Base-by-base conservation (phyloP, 2,797 vertebrate genomes). In the Takifugu ocellatus region DNA sequence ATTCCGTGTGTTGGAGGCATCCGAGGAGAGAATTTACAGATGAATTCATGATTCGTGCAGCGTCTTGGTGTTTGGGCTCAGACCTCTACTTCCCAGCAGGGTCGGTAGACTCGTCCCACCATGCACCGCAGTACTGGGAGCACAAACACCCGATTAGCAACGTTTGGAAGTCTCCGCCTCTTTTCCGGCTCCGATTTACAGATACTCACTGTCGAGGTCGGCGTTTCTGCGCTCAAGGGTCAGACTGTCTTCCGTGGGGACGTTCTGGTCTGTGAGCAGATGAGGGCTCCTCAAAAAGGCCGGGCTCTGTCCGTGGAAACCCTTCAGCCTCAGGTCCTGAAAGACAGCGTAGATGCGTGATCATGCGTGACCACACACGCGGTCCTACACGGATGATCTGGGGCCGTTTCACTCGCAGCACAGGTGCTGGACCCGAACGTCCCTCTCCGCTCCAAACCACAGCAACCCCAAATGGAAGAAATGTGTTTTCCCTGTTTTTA, bases 101-200 rank as follows among this genome's bases (percentile, higher is more conserved):
- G 96, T 74, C 96, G 89, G 71, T 98, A 98, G 53, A 97, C 95
- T 93, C 95, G 88, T 85, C 96, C 96, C 67, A 97, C 90, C 95
- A 98, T 99, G 68, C 96, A 98, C 42, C 95, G 92, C 72, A 98
- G 91, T 75, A 95, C 96, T 98, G 54, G 21, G 59, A 48, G 66
- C 65, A 54, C n/a, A 7, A 48, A 25, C 17, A 12, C n/a, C 10
- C 11, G 21, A 14, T 25, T 39, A 39, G 36, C 10, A 39, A 14
- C 12, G 48, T 5, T n/a, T 25, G 10, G 5, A 48, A 42, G n/a
- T 14, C 24, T 25, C 21, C 8, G 6, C 25, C 31, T 59, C 15
- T 24, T 12, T n/a, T 12, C 48, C 15, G 24, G 14, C 9, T 6
- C 24, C 17, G 10, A 3, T 48, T 59, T 49, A n/a, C 31, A 16